These are phyloP conservation scores for Oryzias melastigma DNA, from an alignment of 2,113 vertebrate genomes.

Conservation along the genomic window DNA sequence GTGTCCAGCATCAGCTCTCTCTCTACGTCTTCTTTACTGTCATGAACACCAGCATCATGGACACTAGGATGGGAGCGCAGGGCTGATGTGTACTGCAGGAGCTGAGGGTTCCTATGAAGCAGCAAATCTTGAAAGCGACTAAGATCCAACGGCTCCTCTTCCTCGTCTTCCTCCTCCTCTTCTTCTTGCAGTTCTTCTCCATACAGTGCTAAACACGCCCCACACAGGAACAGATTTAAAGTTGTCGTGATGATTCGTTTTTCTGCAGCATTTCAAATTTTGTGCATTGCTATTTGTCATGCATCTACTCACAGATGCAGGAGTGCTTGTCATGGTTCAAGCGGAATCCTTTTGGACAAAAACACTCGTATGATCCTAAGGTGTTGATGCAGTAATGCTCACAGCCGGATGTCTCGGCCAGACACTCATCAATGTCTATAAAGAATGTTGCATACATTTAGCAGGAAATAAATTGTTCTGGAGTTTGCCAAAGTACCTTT, in stretches of 20 bases:
- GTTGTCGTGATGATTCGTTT: too few species aligned
- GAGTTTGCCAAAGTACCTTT: too few species aligned
- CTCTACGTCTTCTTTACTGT: constrained; percentile 37
- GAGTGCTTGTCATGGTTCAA: constrained; percentile 76
- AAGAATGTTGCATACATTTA: too few species aligned
- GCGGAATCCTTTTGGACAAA: constrained; percentile 79
- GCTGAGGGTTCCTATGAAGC: constrained; percentile 76
- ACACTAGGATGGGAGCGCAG: constrained; percentile 41
- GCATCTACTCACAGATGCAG: constrained; percentile 78
- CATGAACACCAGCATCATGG: constrained; percentile 9
- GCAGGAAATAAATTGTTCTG: too few species aligned
- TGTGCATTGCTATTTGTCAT: too few species aligned
- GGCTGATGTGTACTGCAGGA: constrained; percentile 71
- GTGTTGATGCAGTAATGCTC: constrained; percentile 83
- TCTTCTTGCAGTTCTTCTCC: constrained; percentile 61
- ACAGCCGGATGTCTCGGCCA: constrained; percentile 73
- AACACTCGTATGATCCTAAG: constrained; percentile 79
- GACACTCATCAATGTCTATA: constrained; percentile 83
- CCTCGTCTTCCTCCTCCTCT: constrained; percentile 72
- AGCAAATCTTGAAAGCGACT: constrained; percentile 71
- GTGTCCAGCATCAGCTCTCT: constrained; percentile 74
- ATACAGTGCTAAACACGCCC: constrained; percentile 82
- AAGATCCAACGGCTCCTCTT: constrained; percentile 68
- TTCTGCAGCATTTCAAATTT: too few species aligned
- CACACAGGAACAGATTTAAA: background rate